phyloP scores from a whole-genome alignment of 2,113 vertebrate genomes.

The Ovis aries region ARS-UI_Ramb_v3.0 NC_056073.1:18149501-18150000 shows the following conservation, averaged over 20 bases:
- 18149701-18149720: not conserved
- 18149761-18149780: not conserved
- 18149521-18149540: not conserved
- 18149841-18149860: not conserved
- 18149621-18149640: not conserved
- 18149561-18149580: not conserved
- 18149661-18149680: not conserved
- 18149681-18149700: not conserved
- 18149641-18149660: not conserved
- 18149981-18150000: fast-evolving
- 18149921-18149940: fast-evolving
- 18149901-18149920: not conserved
- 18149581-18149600: not conserved
- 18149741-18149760: not conserved
- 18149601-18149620: not conserved
- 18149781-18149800: not conserved
- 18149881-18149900: not conserved
- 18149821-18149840: not conserved
- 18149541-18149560: not conserved
- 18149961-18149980: fast-evolving
- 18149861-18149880: not conserved
- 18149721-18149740: not conserved
- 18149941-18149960: not conserved
- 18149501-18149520: not conserved
- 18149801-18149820: not conserved